Evolutionary conservation across 2,113 vertebrate species (phyloP).

Genomic region (Protobothrops mucrosquamatus): DNA sequence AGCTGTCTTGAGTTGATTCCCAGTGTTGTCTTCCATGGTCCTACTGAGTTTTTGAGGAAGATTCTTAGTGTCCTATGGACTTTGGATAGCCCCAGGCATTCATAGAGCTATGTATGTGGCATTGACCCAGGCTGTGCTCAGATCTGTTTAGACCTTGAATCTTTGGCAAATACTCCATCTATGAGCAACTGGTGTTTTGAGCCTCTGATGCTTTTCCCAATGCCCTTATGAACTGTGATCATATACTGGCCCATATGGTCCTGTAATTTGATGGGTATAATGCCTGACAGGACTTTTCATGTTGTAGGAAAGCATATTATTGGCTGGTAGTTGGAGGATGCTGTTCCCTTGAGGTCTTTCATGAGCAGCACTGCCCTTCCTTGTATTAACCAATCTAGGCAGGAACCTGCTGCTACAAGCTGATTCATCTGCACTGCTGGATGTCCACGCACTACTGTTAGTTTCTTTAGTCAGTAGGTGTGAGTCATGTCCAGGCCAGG

Average conservation of each 20-base stretch:
- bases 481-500: not conserved
- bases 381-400: not conserved
- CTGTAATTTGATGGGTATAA: not conserved
- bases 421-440: not conserved
- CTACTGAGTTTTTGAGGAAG: not conserved
- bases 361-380: not conserved
- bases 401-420: not conserved
- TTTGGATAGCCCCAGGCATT: not conserved
- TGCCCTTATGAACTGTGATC: not conserved
- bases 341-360: not conserved
- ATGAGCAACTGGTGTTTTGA: not conserved
- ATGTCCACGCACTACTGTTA: not conserved
- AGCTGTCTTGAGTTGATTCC: not conserved
- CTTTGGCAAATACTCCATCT: not conserved
- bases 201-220: not conserved
- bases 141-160: not conserved
- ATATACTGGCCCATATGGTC: not conserved
- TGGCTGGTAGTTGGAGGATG: not conserved
- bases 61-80: not conserved
- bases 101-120: not conserved
- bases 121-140: not conserved
- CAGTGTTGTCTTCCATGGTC: not conserved
- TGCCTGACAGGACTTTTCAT: not conserved
- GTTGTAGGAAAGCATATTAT: not conserved
- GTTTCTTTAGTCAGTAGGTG: not conserved